These are phyloP conservation scores for Helicoverpa zea DNA, from an alignment of 1,140 invertebrate species.

Conservation along the genomic window DNA sequence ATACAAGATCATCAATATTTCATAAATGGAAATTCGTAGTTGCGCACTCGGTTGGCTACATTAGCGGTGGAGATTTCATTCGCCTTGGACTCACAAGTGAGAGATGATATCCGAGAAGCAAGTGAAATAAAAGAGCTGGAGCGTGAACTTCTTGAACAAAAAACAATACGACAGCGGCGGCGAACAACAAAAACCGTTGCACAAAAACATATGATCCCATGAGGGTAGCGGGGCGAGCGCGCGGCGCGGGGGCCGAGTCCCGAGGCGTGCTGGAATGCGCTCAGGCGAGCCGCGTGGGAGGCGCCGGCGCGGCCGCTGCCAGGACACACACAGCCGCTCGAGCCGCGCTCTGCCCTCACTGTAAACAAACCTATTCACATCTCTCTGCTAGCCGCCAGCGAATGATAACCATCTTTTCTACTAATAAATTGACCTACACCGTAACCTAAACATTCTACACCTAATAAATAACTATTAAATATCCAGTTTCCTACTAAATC, in stretches of 20 bases:
- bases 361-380: conserved; percentile 83
- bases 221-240: conserved; percentile 71
- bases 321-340: conserved; percentile 75
- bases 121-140: conserved; percentile 82
- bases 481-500: conserved; percentile 33
- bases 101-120: conserved; percentile 76
- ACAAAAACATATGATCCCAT: conserved; percentile 87
- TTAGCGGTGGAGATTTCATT: conserved; percentile 47
- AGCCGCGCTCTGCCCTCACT: conserved; percentile 74
- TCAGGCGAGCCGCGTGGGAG: conserved; percentile 84
- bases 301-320: conserved; percentile 70
- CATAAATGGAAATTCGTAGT: conserved; percentile 35
- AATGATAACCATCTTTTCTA: conserved; percentile 40
- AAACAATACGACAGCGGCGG: conserved; percentile 80
- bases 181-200: conserved; percentile 86
- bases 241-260: conserved; percentile 66
- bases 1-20: conserved; percentile 31
- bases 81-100: conserved; percentile 62
- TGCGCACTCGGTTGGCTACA: conserved; percentile 12
- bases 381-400: conserved; percentile 44
- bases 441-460: conserved; percentile 31
- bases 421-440: conserved; percentile 41
- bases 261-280: conserved; percentile 84
- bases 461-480: conserved; percentile 23
- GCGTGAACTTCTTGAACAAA: conserved; percentile 81